These are phyloP conservation scores for Sterna hirundo DNA, from an alignment of 2,113 vertebrate species.

Conservation along the genomic window DNA sequence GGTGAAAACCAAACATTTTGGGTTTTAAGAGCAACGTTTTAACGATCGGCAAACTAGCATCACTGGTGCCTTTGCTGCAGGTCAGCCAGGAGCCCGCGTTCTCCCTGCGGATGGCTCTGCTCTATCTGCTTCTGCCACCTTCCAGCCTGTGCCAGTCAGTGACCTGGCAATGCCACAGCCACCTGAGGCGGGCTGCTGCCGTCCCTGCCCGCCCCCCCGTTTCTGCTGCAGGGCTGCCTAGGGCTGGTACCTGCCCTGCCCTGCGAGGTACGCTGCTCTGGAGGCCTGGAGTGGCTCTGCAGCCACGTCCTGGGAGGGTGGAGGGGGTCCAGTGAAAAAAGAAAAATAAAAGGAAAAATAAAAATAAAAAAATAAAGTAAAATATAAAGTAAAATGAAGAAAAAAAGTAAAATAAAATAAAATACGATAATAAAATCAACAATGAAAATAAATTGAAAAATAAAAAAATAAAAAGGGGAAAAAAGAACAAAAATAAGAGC, in stretches of 20 bases:
- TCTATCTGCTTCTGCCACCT: background rate
- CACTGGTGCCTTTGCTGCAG: background rate
- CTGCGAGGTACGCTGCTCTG: background rate
- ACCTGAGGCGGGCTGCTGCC: accelerated
- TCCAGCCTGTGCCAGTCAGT: background rate
- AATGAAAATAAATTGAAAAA: background rate
- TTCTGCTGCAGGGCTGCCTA: background rate
- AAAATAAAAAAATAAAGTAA: no score
- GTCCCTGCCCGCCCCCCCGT: no score
- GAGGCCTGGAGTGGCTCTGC: background rate
- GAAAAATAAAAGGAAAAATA: background rate
- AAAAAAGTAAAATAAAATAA: no score
- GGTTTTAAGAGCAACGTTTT: background rate
- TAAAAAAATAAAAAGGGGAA: no score
- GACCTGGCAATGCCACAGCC: background rate
- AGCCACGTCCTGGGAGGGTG: background rate
- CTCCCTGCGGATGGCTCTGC: accelerated
- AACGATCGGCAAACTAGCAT: background rate
- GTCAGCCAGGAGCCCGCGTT: background rate
- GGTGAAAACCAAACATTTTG: background rate
- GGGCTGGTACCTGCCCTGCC: background rate
- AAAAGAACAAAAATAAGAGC: background rate
- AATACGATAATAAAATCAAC: background rate
- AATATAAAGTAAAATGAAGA: no score
- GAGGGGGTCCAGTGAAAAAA: background rate